Evolutionary conservation across 2,797 vertebrate species (phyloP).

Genomic region (Danio aesculapii): DNA sequence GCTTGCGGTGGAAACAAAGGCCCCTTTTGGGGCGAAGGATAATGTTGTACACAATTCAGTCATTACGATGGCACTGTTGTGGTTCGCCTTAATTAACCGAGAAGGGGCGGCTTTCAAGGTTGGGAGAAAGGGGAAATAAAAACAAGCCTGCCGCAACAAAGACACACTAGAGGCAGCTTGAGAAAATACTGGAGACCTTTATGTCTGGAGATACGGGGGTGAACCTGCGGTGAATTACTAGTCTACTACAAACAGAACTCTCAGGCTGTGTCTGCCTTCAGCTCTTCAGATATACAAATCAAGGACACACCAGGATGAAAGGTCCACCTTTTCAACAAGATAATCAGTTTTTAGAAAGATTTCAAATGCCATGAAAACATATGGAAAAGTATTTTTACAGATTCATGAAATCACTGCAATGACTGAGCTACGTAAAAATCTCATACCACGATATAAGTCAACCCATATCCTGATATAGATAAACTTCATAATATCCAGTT

Average conservation of each 20-base stretch:
- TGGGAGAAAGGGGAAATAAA: slow-evolving; percentile 51
- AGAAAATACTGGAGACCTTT: slow-evolving; percentile 50
- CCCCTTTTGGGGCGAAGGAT: slow-evolving; percentile 70
- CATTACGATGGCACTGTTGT: slow-evolving; percentile 76
- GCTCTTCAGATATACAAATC: slow-evolving; percentile 66
- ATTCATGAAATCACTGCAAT: background rate
- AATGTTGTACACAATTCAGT: slow-evolving; percentile 79
- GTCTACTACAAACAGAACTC: slow-evolving; percentile 24
- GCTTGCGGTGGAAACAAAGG: slow-evolving; percentile 79
- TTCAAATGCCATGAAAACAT: background rate
- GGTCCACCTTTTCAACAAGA: slow-evolving; percentile 16
- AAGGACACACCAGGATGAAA: slow-evolving; percentile 46
- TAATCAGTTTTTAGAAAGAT: slow-evolving; percentile 3
- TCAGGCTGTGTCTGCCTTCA: slow-evolving; percentile 23
- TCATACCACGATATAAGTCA: no score
- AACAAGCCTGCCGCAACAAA: slow-evolving; percentile 74
- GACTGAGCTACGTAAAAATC: background rate
- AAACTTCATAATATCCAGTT: no score
- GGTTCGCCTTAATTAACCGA: slow-evolving; percentile 77
- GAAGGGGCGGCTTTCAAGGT: slow-evolving; percentile 69
- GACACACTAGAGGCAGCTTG: slow-evolving; percentile 63
- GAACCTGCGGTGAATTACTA: slow-evolving; percentile 37
- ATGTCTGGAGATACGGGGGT: slow-evolving; percentile 20
- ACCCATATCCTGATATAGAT: no score
- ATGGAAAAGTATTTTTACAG: slow-evolving; percentile 1